These are phyloP conservation scores for Mesocentrotus franciscanus DNA, from an alignment of 53 echinoderm and acorn worm genomes.

Conservation along the genomic window DNA sequence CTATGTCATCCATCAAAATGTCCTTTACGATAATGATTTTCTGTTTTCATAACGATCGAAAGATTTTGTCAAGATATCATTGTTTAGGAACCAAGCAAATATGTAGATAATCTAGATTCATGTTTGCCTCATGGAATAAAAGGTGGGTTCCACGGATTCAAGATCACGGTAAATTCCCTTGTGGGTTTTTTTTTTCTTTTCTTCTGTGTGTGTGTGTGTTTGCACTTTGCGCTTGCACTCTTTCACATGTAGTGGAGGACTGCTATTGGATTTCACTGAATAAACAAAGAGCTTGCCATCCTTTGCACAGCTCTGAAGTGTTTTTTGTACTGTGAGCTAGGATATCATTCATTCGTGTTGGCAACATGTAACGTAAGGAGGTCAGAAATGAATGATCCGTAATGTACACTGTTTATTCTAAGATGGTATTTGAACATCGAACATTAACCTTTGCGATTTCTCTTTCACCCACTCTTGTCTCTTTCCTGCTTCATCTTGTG, in stretches of 20 bases:
- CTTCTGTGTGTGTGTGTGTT: neutral
- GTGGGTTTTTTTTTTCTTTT: neutral
- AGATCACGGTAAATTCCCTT: conserved; percentile 23
- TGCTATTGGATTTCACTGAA: conserved; percentile 30
- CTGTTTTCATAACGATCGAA: neutral
- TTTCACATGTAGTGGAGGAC: neutral
- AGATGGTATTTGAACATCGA: conserved; percentile 11
- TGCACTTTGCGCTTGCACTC: conserved; percentile 34
- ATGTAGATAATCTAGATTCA: conserved; percentile 42
- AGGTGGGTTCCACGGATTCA: neutral
- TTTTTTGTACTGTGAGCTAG: conserved; percentile 1
- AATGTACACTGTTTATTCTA: conserved; percentile 53
- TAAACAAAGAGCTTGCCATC: conserved; percentile 38
- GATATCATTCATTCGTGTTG: conserved; percentile 13
- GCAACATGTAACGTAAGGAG: conserved; percentile 27
- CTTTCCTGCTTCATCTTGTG: neutral
- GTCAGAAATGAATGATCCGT: neutral
- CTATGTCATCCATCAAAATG: neutral
- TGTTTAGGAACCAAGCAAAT: conserved; percentile 36
- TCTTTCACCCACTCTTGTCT: conserved; percentile 14
- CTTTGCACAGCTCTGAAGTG: conserved; percentile 42
- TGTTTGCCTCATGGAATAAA: neutral
- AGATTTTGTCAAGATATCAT: neutral
- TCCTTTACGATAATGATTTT: neutral
- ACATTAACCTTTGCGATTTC: conserved; percentile 4